Evolutionary conservation across 2,888 invertebrate species (phyloP).

Genomic region (Campoplex nolae): DNA sequence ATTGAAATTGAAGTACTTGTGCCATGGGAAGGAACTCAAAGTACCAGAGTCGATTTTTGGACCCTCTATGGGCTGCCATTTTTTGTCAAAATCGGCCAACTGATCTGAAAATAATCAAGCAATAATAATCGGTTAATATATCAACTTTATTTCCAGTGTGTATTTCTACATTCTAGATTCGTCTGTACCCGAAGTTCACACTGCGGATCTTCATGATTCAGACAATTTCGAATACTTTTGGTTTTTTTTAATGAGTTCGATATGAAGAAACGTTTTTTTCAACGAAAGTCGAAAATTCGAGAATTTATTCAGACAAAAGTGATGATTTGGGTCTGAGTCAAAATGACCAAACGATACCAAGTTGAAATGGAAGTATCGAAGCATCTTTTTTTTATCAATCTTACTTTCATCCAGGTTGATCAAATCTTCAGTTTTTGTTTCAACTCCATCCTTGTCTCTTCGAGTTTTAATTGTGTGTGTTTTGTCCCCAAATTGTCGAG

Average conservation of each 20-base stretch:
- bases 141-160: neutral
- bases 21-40: conserved; percentile 76
- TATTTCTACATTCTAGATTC: neutral
- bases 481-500: conserved; percentile 81
- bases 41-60: conserved; percentile 55
- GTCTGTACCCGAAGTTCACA: neutral
- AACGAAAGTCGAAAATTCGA: too few relatives aligned
- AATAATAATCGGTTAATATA: neutral
- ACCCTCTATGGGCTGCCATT: conserved; percentile 68
- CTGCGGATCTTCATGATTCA: neutral
- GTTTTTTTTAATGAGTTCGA: neutral
- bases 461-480: conserved; percentile 77
- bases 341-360: neutral
- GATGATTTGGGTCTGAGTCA: neutral
- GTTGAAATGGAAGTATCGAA: neutral
- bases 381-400: conserved; percentile 25
- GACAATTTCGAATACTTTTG: neutral
- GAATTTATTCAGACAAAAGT: too few relatives aligned
- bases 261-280: too few relatives aligned
- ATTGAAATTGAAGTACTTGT: conserved; percentile 79
- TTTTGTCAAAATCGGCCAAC: conserved; percentile 72
- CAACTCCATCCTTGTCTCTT: conserved; percentile 79
- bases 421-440: conserved; percentile 79
- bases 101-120: conserved; percentile 72
- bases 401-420: conserved; percentile 81